Percentiles rank a stretch among this genome's conserved stretches.
Conservation (phyloP, 2,797 vertebrate species). For the Hephaestus fuliginosus region DNA sequence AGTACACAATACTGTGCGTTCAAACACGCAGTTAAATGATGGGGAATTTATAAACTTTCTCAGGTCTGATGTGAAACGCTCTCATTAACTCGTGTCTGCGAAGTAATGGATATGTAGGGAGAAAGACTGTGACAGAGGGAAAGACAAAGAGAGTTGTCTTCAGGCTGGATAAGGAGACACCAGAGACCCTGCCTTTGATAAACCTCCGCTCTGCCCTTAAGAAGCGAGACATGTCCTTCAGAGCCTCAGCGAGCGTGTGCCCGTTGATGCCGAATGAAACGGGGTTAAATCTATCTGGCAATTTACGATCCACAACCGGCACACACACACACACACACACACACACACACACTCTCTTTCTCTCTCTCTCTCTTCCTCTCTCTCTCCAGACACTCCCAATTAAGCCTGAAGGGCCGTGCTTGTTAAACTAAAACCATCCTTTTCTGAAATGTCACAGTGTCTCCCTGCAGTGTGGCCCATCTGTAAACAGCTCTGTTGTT, state of each 20-base stretch:
- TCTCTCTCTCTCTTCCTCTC: slow-evolving; percentile 15
- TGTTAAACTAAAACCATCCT: slow-evolving; percentile 81
- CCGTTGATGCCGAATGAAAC: slow-evolving; percentile 51
- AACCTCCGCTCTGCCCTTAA: slow-evolving; percentile 26
- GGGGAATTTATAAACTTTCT: neutral
- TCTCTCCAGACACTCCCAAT: slow-evolving; percentile 73
- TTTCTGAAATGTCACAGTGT: slow-evolving; percentile 82
- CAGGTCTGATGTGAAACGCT: slow-evolving; percentile 5
- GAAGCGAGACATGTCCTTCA: slow-evolving; percentile 24
- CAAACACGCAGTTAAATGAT: neutral
- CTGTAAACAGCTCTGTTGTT: slow-evolving; percentile 75
- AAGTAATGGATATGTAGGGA: neutral
- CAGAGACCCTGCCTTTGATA: slow-evolving; percentile 9
- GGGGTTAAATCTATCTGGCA: slow-evolving; percentile 62
- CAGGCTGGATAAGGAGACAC: neutral
- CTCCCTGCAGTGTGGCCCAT: slow-evolving; percentile 74
- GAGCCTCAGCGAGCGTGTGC: neutral
- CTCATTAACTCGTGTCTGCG: neutral
- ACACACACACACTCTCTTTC: slow-evolving; percentile 21
- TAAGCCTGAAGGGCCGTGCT: slow-evolving; percentile 75
- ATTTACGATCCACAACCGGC: slow-evolving; percentile 30
- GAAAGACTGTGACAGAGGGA: neutral
- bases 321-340: neutral
- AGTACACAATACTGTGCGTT: neutral
- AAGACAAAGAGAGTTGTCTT: neutral